A percentile compares a stretch with the other conserved stretches of the same genome.
Conservation (phyloP, 2,113 vertebrate species). For the Xiphophorus hellerii region DNA sequence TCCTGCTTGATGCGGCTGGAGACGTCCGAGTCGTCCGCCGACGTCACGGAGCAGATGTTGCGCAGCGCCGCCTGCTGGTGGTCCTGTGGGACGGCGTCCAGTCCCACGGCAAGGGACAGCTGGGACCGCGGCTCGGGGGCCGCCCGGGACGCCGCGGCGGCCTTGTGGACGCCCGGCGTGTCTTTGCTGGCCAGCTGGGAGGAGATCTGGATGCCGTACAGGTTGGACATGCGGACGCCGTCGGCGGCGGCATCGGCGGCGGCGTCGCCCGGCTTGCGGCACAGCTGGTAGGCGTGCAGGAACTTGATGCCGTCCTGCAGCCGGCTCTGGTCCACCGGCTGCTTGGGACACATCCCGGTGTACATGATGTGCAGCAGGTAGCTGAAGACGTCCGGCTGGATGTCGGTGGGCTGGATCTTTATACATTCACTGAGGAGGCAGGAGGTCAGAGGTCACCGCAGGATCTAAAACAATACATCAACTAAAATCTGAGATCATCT, state of each 20-base stretch:
- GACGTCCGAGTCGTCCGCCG: conserved; percentile 82
- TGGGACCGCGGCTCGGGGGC: conserved; percentile 78
- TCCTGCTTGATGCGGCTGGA: conserved; percentile 88
- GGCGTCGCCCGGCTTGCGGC: conserved; percentile 82
- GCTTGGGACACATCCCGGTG: conserved; percentile 92
- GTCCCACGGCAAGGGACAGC: conserved; percentile 85
- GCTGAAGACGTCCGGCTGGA: conserved; percentile 98
- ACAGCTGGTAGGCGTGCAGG: conserved; percentile 94
- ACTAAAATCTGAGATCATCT: no score
- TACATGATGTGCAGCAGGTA: conserved; percentile 99
- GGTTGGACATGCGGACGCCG: conserved; percentile 88
- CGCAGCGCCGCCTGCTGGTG: conserved; percentile 73
- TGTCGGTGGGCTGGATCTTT: conserved; percentile 97
- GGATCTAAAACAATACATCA: no score
- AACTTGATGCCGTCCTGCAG: conserved; percentile 96
- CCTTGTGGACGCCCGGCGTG: conserved; percentile 71
- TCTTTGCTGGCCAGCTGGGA: conserved; percentile 87
- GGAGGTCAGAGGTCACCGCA: background rate
- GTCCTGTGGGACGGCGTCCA: conserved; percentile 81
- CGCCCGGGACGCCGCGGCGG: conserved; percentile 59
- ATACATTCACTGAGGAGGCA: conserved; percentile 89
- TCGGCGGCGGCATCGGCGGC: conserved; percentile 81
- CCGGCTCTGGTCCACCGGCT: conserved; percentile 89
- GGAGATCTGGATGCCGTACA: conserved; percentile 98
- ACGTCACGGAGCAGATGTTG: conserved; percentile 73